phyloP scores from a whole-genome alignment of 1,140 invertebrate genomes.

The Heliothis subflexa region DNA sequence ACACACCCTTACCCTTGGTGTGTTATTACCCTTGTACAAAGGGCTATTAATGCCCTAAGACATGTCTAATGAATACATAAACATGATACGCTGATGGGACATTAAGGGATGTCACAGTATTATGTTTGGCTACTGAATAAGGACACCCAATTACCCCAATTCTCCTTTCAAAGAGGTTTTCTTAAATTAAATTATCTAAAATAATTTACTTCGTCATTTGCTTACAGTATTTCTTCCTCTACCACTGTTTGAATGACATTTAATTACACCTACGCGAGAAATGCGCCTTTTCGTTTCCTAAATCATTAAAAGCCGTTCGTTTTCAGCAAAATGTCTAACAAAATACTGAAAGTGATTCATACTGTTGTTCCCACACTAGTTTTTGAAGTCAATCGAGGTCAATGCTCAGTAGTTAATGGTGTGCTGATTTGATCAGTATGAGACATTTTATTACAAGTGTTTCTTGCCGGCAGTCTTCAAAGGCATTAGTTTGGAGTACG shows the following conservation, averaged over 20 bases:
- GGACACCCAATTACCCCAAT: background rate
- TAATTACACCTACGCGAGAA: no score
- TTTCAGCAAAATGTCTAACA: background rate
- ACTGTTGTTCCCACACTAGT: slow-evolving; percentile 25
- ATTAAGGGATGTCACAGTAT: background rate
- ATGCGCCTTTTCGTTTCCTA: no score
- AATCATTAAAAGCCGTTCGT: no score
- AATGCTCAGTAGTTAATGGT: background rate
- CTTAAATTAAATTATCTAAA: no score
- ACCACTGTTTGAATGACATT: no score
- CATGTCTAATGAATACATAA: slow-evolving; percentile 4
- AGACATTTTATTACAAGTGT: slow-evolving; percentile 4
- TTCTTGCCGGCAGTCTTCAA: background rate
- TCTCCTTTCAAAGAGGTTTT: no score
- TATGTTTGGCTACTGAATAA: slow-evolving; percentile 6
- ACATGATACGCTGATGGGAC: slow-evolving; percentile 1
- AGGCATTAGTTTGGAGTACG: background rate
- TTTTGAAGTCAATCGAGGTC: slow-evolving; percentile 22
- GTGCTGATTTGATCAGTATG: slow-evolving; percentile 18
- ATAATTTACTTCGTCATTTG: no score
- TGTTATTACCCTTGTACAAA: background rate
- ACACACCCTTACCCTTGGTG: background rate
- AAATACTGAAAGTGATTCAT: background rate
- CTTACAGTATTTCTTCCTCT: no score
- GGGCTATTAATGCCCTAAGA: background rate